Percentiles rank a stretch among this genome's conserved stretches.
Evolutionary conservation across 2,113 vertebrate genomes (phyloP).

Genomic region (Tachycineta bicolor): DNA sequence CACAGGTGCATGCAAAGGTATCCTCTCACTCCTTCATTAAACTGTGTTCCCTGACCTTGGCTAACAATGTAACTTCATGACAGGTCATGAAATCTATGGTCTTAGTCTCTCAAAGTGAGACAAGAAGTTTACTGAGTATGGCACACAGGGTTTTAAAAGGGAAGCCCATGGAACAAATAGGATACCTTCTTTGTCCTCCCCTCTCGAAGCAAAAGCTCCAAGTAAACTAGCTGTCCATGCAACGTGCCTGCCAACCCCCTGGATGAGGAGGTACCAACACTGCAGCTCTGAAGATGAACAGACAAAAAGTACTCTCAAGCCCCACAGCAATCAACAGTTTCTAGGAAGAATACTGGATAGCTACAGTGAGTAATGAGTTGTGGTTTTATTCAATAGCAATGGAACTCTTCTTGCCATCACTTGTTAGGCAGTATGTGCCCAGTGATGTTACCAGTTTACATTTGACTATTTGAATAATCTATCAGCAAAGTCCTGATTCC

Average conservation of each 20-base stretch:
- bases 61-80: neutral
- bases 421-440: neutral
- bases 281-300: neutral
- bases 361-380: neutral
- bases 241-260: neutral
- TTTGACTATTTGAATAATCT: neutral
- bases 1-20: neutral
- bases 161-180: neutral
- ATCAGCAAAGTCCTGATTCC: neutral
- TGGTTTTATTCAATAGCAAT: neutral
- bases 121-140: neutral
- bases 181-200: accelerated
- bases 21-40: neutral
- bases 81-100: neutral
- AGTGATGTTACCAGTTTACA: neutral
- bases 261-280: neutral
- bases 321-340: neutral
- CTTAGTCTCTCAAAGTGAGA: neutral
- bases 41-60: neutral
- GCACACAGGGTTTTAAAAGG: neutral
- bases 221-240: neutral
- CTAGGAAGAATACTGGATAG: neutral
- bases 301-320: neutral
- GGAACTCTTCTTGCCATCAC: neutral
- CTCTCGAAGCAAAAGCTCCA: neutral